Base-by-base conservation (phyloP, 2,113 vertebrate genomes). In the Girardinichthys multiradiatus region DNA sequence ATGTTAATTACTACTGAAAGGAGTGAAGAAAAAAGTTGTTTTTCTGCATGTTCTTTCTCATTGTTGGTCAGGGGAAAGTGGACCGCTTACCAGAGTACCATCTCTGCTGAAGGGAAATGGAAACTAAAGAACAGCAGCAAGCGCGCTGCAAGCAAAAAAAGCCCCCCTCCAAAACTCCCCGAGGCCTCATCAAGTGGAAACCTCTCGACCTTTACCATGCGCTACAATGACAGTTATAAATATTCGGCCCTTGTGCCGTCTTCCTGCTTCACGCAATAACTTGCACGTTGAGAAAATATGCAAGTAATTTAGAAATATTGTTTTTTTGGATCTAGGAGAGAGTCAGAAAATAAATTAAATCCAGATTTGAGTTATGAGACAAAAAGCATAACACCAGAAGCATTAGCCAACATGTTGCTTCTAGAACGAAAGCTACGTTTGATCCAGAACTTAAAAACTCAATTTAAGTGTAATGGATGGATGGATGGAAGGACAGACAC, bases 321-420 rank as follows among this genome's bases (percentile, higher is more conserved):
- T 82, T 82, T 48, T 31, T 62, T 29, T 58, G 64, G 58, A 72
- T 83, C 24, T 74, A 17, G 2, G 26, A 42, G 57, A 62, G 57
- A 63, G 27, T 60, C 82, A 54, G 45, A 72, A 35, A 37, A 39
- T 12, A 76, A 87, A 91, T 86, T 10, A 81, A 89, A 85, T 79
- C 77, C 84, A 88, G 86, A 83, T 78, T 88, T 60, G 15, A 71
- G 74, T 39, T 31, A 57, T 21, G 59, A 35, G 59, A n/a, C 4
- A 42, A 62, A 64, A 80, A 74, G 12, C 33, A 66, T 10, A 59
- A 51, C 26, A 70, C 29, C 8, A 74, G 19, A 29, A 64, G 28
- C 30, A 37, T 65, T 72, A 64, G 28, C 68, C 45, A 77, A 57
- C 64, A 35, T 12, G 68, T 79, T 29, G 28, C 61, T 80, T 62